phyloP scores from a whole-genome alignment of 30 jellyfish, hydroid and myxozoan species.

The Cassiopea xamachana region DNA sequence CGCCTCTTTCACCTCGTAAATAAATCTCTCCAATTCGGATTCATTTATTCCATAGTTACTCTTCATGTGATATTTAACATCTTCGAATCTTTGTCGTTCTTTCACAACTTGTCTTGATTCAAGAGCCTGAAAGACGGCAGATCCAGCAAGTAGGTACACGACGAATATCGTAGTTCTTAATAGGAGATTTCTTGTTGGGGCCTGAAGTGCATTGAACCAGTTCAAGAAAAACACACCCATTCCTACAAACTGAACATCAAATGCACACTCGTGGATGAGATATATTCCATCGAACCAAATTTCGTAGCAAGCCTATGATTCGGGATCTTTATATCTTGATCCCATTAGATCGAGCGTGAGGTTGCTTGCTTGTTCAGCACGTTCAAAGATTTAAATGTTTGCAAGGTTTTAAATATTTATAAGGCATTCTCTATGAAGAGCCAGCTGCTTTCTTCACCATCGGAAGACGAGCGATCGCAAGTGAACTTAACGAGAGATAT shows the following conservation, averaged over 20 bases:
- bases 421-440: slow-evolving; percentile 20
- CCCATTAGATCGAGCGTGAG: not conserved
- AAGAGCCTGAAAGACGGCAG: slow-evolving; percentile 84
- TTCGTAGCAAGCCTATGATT: not conserved
- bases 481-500: not conserved
- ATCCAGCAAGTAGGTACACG: slow-evolving; percentile 84
- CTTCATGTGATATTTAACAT: slow-evolving; percentile 61
- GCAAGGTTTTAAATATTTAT: slow-evolving; percentile 57
- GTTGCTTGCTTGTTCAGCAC: slow-evolving; percentile 37
- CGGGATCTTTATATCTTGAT: slow-evolving; percentile 6
- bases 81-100: slow-evolving; percentile 75
- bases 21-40: slow-evolving; percentile 63
- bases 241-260: slow-evolving; percentile 3
- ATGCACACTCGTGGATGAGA: not conserved
- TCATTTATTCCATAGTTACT: slow-evolving; percentile 86
- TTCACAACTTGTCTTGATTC: slow-evolving; percentile 74
- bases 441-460: slow-evolving; percentile 63
- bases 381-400: slow-evolving; percentile 67
- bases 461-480: slow-evolving; percentile 12
- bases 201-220: slow-evolving; percentile 87
- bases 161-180: slow-evolving; percentile 74
- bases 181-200: slow-evolving; percentile 87
- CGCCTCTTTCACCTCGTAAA: slow-evolving; percentile 79
- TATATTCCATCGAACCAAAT: not conserved
- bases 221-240: slow-evolving; percentile 95